phyloP scores from a whole-genome alignment of 2,797 vertebrate species.

The Eleutherodactylus coqui region DNA sequence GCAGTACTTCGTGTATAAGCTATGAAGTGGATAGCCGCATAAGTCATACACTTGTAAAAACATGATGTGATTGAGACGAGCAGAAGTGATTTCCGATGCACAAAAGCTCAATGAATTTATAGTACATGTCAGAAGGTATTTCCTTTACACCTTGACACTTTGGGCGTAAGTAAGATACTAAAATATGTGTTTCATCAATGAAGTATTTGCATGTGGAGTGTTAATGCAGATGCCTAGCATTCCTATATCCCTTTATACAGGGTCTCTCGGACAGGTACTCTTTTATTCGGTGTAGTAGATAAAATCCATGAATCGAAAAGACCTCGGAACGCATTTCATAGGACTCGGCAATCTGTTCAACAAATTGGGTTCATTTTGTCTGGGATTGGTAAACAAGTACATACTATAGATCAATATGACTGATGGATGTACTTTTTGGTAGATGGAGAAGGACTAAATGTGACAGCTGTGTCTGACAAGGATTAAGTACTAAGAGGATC shows the following conservation, averaged over 20 bases:
- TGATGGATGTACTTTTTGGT: conserved; percentile 21
- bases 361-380: conserved; percentile 35
- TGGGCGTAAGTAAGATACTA: background rate
- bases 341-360: conserved; percentile 11
- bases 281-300: background rate
- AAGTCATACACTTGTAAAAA: conserved; percentile 2
- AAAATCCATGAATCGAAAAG: conserved; percentile 32
- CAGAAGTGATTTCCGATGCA: background rate
- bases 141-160: conserved; percentile 39
- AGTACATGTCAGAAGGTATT: conserved; percentile 11
- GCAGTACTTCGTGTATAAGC: no score
- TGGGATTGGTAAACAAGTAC: conserved; percentile 26
- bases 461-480: conserved; percentile 49
- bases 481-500: conserved; percentile 62
- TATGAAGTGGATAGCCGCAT: background rate
- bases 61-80: background rate
- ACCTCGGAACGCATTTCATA: conserved; percentile 14
- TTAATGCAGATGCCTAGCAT: conserved; percentile 35
- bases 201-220: conserved; percentile 41
- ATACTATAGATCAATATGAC: conserved; percentile 26
- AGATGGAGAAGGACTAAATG: conserved; percentile 17
- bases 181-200: background rate
- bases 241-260: conserved; percentile 21
- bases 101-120: conserved; percentile 15
- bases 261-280: background rate